Conservation (phyloP, 2,797 vertebrate genomes). For the Corythornis leucogaster region DNA sequence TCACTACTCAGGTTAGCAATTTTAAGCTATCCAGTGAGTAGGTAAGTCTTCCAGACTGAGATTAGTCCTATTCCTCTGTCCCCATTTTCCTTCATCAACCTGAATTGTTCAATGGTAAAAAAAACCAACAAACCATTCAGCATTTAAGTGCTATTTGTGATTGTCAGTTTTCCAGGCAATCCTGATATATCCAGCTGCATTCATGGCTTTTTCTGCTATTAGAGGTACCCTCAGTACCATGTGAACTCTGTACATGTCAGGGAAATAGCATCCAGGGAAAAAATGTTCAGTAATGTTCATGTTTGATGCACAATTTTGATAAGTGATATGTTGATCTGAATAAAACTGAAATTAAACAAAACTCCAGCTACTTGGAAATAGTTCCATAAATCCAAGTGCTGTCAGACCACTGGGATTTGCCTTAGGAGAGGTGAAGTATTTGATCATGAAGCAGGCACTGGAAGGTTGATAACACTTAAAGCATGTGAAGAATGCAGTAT, state of each 20-base stretch:
- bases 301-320: neutral
- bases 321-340: neutral
- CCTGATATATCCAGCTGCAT: neutral
- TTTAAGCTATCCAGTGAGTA: neutral
- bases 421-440: neutral
- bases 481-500: neutral
- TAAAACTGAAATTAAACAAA: neutral
- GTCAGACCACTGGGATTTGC: neutral
- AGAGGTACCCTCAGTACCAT: neutral
- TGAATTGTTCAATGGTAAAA: neutral
- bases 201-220: neutral
- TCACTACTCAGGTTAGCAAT: rapidly evolving
- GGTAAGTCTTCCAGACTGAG: neutral
- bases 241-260: neutral
- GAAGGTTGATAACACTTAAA: neutral
- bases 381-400: neutral
- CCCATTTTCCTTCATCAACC: neutral
- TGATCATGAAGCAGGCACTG: neutral
- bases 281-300: neutral
- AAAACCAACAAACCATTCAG: neutral
- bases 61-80: neutral
- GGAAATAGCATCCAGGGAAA: neutral
- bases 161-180: neutral
- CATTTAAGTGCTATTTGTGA: neutral
- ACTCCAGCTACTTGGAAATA: neutral